phyloP scores from a whole-genome alignment of 2,888 invertebrate genomes.

The Metellina segmentata region DNA sequence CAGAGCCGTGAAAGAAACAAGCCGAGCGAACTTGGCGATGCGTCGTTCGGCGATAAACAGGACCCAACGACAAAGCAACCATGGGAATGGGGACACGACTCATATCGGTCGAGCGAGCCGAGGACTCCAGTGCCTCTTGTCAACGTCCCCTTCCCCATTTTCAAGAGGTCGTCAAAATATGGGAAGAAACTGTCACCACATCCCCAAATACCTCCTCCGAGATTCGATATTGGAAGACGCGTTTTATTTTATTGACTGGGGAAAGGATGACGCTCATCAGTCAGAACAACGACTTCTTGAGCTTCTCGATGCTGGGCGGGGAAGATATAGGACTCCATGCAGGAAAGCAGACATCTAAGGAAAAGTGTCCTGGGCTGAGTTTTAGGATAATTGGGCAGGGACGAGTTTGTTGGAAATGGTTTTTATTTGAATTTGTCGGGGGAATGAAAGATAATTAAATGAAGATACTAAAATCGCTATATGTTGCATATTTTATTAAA shows the following conservation, averaged over 20 bases:
- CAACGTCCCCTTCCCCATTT: slow-evolving; percentile 11
- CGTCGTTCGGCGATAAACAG: slow-evolving; percentile 1
- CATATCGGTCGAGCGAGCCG: slow-evolving; percentile 18
- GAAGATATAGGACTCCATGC: neutral
- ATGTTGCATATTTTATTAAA: no score
- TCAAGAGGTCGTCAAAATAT: slow-evolving; percentile 63
- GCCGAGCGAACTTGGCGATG: neutral
- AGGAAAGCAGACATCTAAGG: neutral
- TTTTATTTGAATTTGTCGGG: neutral
- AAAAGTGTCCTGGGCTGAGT: neutral
- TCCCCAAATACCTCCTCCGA: slow-evolving; percentile 37
- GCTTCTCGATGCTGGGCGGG: neutral
- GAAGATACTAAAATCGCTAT: no score
- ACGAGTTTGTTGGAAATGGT: neutral
- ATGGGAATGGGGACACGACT: slow-evolving; percentile 6
- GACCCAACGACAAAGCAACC: slow-evolving; percentile 3
- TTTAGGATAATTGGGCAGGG: neutral
- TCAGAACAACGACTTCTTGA: neutral
- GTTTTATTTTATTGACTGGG: slow-evolving; percentile 49
- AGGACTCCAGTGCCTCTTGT: neutral
- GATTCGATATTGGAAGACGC: slow-evolving; percentile 66
- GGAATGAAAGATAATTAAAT: neutral
- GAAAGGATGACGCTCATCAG: slow-evolving; percentile 18
- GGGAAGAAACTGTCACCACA: slow-evolving; percentile 62
- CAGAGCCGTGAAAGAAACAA: neutral